phyloP scores from a whole-genome alignment of 2,113 vertebrate species.

The Amazona guildingii region DNA sequence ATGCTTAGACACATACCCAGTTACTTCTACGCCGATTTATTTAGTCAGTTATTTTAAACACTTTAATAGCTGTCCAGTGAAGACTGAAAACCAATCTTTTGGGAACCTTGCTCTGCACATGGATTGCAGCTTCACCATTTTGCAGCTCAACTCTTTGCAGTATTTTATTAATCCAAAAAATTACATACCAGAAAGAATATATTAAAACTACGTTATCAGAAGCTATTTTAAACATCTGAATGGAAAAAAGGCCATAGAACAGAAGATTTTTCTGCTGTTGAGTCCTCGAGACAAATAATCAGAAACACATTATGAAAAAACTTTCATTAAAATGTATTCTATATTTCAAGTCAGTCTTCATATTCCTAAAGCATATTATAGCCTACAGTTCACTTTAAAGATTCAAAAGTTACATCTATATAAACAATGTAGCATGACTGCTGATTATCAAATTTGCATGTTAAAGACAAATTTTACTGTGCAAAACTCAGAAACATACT shows the following conservation, averaged over 20 bases:
- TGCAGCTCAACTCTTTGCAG: background rate
- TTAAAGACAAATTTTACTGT: background rate
- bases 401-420: background rate
- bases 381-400: background rate
- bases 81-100: background rate
- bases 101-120: background rate
- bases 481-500: background rate
- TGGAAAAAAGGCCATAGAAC: background rate
- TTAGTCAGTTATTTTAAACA: background rate
- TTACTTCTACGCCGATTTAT: background rate
- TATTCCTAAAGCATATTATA: background rate
- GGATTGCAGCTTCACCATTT: background rate
- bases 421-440: background rate
- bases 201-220: background rate
- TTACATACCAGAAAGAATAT: background rate
- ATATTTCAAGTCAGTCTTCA: background rate
- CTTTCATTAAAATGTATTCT: background rate
- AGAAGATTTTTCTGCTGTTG: background rate
- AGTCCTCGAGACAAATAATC: background rate
- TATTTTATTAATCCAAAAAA: background rate
- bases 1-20: background rate
- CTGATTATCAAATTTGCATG: background rate
- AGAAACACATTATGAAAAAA: background rate
- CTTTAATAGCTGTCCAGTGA: background rate
- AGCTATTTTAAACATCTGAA: background rate